A percentile compares a stretch with the other conserved stretches of the same genome.
Conservation (phyloP, 2,113 vertebrate species). For the Cyprinodon tularosa region DNA sequence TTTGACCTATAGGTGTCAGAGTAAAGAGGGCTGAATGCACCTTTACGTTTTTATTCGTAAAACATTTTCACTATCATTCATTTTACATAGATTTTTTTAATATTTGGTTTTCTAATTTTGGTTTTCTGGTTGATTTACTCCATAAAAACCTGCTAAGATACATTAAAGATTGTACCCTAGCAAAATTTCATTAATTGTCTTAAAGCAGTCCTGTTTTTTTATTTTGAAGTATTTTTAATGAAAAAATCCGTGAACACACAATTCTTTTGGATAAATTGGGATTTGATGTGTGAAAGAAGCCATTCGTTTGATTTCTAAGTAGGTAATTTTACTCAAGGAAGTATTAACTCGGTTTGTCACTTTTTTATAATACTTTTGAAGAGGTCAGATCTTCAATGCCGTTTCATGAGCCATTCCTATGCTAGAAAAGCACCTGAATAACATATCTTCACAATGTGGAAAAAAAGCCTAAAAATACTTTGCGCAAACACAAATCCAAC, state of each 20-base stretch:
- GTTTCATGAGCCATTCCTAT: conserved; percentile 45
- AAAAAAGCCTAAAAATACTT: conserved; percentile 65
- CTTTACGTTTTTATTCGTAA: too few relatives aligned
- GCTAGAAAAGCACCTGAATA: conserved; percentile 30
- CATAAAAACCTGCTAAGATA: too few relatives aligned
- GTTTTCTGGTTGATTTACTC: too few relatives aligned
- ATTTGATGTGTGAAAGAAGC: conserved; percentile 11
- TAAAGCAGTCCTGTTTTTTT: background rate
- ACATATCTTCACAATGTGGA: conserved; percentile 20
- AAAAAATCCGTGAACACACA: too few relatives aligned
- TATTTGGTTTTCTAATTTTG: too few relatives aligned
- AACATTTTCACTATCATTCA: too few relatives aligned
- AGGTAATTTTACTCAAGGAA: conserved; percentile 30
- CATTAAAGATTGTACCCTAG: too few relatives aligned
- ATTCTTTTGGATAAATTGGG: background rate
- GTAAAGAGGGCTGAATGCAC: too few relatives aligned
- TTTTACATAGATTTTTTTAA: too few relatives aligned
- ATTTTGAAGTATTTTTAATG: conserved; percentile 1
- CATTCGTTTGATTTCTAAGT: conserved; percentile 32
- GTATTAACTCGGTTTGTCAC: conserved; percentile 38
- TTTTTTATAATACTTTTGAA: conserved; percentile 52
- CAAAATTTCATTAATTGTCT: too few relatives aligned
- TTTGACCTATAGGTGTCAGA: too few relatives aligned
- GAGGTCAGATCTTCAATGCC: conserved; percentile 47
- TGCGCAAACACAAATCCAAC: conserved; percentile 72